Evolutionary conservation across 2,113 vertebrate species (phyloP).

Genomic region (Cyanocitta stelleri): DNA sequence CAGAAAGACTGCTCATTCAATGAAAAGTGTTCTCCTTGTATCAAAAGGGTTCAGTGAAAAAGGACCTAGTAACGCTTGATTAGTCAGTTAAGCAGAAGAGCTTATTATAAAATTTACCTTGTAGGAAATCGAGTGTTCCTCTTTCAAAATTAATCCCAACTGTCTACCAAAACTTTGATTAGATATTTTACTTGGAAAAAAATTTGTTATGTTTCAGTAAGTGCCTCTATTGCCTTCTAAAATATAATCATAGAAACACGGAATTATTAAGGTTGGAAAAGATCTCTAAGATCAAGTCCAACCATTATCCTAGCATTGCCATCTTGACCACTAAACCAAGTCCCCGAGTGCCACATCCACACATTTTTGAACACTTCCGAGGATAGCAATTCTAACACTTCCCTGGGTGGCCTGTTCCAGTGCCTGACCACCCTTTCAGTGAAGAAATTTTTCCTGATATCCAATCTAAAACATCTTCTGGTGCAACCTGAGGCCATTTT

Average conservation of each 20-base stretch:
- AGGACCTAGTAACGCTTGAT: neutral
- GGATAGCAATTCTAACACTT: neutral
- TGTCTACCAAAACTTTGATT: neutral
- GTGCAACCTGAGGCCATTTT: neutral
- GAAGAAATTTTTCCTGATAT: neutral
- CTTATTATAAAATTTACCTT: neutral
- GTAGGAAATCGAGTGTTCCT: neutral
- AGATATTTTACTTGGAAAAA: neutral
- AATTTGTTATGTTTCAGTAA: neutral
- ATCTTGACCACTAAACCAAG: neutral
- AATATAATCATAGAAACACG: accelerated
- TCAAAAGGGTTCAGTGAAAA: neutral
- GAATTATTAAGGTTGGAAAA: neutral
- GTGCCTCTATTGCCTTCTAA: neutral
- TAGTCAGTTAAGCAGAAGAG: neutral
- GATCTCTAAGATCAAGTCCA: neutral
- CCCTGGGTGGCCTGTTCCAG: neutral
- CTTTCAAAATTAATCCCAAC: neutral
- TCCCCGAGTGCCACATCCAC: neutral
- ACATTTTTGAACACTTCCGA: neutral
- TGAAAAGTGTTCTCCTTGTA: neutral
- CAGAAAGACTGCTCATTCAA: neutral
- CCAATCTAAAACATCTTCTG: neutral
- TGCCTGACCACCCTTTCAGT: neutral
- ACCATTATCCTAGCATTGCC: neutral